These are phyloP conservation scores for Zosterops hypoxanthus DNA, from an alignment of 2,113 vertebrate species.

Conservation along the genomic window DNA sequence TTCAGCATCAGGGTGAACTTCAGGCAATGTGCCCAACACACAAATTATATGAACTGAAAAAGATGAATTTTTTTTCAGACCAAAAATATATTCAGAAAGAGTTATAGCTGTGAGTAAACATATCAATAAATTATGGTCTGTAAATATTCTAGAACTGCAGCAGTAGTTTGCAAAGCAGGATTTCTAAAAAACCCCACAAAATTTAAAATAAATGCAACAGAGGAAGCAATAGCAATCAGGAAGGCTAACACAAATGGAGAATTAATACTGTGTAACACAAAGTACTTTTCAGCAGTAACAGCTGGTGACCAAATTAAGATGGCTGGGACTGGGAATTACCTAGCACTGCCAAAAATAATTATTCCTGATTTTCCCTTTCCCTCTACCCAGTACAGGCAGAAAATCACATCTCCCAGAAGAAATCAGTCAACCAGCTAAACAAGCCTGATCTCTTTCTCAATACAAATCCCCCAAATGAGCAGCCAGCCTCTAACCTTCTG, in stretches of 20 bases:
- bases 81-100: background rate
- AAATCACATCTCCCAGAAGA: constrained; percentile 50
- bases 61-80: background rate
- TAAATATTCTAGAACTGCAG: background rate
- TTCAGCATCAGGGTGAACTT: background rate
- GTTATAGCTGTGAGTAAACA: background rate
- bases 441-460: constrained; percentile 10
- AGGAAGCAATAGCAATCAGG: background rate
- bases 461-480: constrained; percentile 31
- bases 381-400: constrained; percentile 7
- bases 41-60: background rate
- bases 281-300: constrained; percentile 44
- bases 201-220: background rate
- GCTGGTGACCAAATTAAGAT: constrained; percentile 60
- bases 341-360: constrained; percentile 62
- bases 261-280: constrained; percentile 40
- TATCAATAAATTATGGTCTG: background rate
- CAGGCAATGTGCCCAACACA: background rate
- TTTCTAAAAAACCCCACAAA: background rate
- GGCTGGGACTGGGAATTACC: constrained; percentile 47
- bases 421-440: constrained; percentile 61
- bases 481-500: constrained; percentile 32
- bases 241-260: background rate
- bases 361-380: constrained; percentile 46
- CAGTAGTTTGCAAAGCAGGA: background rate